Evolutionary conservation across 2,113 vertebrate species (phyloP), one percentile per base, ranked within the genome.

Genomic region (Condylura cristata): DNA sequence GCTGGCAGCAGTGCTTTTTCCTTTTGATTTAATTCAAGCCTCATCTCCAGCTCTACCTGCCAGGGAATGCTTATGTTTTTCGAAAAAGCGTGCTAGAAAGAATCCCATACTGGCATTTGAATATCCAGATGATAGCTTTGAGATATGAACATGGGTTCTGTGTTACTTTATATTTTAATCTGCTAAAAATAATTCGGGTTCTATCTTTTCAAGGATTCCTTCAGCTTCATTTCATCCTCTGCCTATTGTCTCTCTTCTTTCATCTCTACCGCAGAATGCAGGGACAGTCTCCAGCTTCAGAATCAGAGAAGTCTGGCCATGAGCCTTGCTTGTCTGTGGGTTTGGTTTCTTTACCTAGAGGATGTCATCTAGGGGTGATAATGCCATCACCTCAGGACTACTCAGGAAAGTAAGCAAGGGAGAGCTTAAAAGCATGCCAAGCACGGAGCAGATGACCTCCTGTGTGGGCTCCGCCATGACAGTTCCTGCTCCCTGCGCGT

Each of bases 1-100:
- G 65, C 91, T 98, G 96, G 97, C 97, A 97, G 17, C 2, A 32
- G 5, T 17, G 18, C 65, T 90, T 95, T 80, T 89, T 95, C 75
- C 93, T 96, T 94, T 94, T 95, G 34, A 94, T 14, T 93, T 91
- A 93, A 94, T 96, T 89, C 89, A 96, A 91, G 58, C 60, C 68
- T 84, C 41, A 87, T 94, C 51, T 86, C n/a, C 56, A 61, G 53
- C 32, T 91, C 10, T 32, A n/a, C 48, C 65, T 80, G 87, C 71
- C 65, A 89, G 79, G 41, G 86, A 94, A 84, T 39, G 9, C 70
- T 39, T 0, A 2, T 28, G 24, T 24, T 32, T 93, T 92, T 92
- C 65, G 0, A 7, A 44, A 96, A 88, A 75, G 28, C 5, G 53
- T 68, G 24, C 37, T 91, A 84, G 51, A 89, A 41, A 75, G 28